These are phyloP conservation scores for Globodera rostochiensis DNA, from an alignment of 1,140 invertebrate species.

Conservation along the genomic window DNA sequence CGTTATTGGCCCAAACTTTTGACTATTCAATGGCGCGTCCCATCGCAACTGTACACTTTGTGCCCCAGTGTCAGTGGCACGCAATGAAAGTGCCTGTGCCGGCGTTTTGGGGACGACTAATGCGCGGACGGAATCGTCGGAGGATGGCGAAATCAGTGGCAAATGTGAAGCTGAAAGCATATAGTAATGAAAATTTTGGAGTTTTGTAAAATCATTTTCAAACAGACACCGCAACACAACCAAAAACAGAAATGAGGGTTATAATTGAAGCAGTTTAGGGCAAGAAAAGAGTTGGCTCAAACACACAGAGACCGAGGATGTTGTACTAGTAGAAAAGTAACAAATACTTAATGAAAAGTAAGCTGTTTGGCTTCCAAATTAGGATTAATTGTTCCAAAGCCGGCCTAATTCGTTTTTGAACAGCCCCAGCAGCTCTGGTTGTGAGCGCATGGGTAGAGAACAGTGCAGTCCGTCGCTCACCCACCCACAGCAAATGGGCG, in stretches of 20 bases:
- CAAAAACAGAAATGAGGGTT: not conserved
- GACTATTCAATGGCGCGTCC: conserved; percentile 43
- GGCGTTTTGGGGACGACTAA: conserved; percentile 24
- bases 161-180: conserved; percentile 34
- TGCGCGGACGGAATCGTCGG: too few relatives aligned
- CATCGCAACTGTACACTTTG: conserved; percentile 38
- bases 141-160: conserved; percentile 22
- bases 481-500: too few relatives aligned
- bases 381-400: too few relatives aligned
- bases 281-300: not conserved
- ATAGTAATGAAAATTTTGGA: not conserved
- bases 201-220: not conserved
- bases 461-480: too few relatives aligned
- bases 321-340: too few relatives aligned
- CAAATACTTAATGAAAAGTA: too few relatives aligned
- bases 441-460: too few relatives aligned
- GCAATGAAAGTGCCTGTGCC: conserved; percentile 31
- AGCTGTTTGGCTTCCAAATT: too few relatives aligned
- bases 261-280: conserved; percentile 13
- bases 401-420: too few relatives aligned
- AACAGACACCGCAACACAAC: not conserved
- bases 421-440: too few relatives aligned
- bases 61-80: conserved; percentile 25
- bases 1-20: conserved; percentile 13
- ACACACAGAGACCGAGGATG: too few relatives aligned